phyloP scores from a whole-genome alignment of 2,888 invertebrate genomes.

The Automeris io region DNA sequence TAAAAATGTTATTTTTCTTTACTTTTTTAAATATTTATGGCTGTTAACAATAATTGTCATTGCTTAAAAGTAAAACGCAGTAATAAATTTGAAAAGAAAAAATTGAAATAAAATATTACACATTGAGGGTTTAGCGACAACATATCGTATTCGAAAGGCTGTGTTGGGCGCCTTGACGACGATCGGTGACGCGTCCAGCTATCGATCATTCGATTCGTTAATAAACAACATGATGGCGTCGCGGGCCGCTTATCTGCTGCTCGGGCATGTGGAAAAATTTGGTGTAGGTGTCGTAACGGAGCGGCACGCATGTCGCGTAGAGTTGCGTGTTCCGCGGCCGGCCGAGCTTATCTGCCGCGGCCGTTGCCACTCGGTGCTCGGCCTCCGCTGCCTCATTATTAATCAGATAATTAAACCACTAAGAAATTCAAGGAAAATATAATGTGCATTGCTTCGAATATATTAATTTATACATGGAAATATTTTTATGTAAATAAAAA shows the following conservation, averaged over 20 bases:
- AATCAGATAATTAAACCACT: conserved; percentile 59
- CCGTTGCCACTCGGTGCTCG: conserved; percentile 56
- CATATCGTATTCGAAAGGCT: conserved; percentile 59
- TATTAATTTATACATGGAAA: too few species aligned
- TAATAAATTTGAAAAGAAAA: too few species aligned
- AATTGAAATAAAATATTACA: too few species aligned
- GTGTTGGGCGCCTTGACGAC: conserved; percentile 50
- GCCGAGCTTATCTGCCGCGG: conserved; percentile 51
- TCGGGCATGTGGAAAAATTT: conserved; percentile 76
- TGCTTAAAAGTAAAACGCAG: too few species aligned
- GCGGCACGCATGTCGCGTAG: conserved; percentile 67
- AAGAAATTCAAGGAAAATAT: conserved; percentile 11
- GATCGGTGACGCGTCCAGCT: conserved; percentile 75
- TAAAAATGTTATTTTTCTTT: too few species aligned
- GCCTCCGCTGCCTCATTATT: conserved; percentile 45
- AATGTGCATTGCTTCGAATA: too few species aligned
- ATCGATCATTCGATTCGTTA: conserved; percentile 78
- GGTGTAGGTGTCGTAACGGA: conserved; percentile 76
- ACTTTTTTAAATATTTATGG: too few species aligned
- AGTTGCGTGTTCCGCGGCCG: conserved; percentile 57
- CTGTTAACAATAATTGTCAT: too few species aligned
- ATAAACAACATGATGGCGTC: conserved; percentile 76
- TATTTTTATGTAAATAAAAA: too few species aligned
- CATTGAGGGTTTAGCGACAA: conserved; percentile 2
- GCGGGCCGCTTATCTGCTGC: conserved; percentile 71